Evolutionary conservation across 2,888 invertebrate species (phyloP), one percentile per base, ranked within the genome.

Genomic region (Agapostemon virescens): DNA sequence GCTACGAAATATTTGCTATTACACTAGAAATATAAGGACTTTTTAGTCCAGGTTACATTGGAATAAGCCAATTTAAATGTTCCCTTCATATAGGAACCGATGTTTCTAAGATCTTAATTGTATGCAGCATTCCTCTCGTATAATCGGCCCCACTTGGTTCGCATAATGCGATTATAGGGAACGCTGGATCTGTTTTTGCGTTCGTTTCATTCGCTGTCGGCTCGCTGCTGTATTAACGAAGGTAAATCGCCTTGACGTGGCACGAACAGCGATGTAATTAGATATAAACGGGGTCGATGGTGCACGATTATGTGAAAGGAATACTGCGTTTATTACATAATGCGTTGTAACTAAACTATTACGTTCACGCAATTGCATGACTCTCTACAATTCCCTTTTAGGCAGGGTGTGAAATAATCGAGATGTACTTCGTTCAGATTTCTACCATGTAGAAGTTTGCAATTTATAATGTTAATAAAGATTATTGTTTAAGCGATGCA

Each of bases 321-420:
- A 61, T 61, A 61, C 20, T 77, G 64, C 71, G 72, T 69, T 77
- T 75, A 68, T 74, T 66, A 71, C 76, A 86, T 79, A 75, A 69
- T 80, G 69, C 70, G 77, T 68, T 82, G 82, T 75, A 78, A 74
- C 61, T 78, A 70, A 71, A 81, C 68, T 82, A 74, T 79, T 78
- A 77, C 75, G 83, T 84, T 86, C 76, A 84, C 86, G 86, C 87
- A 87, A 89, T 89, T 90, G 89, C 89, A 89, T 52, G 90, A 90
- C 91, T 90, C 91, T 91, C 90, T 90, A 91, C 90, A 87, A 76
- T 81, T 91, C 90, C 90, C 90, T 90, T 91, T 91, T 49, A 90
- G 79, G 91, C 90, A 90, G 90, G 91, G 90, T 89, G 84, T 75
- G 86, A 90, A 83, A 87, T 74, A 85, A 85, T 70, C 17, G 81